phyloP scores from a whole-genome alignment of 2,113 vertebrate genomes.

The Orycteropus afer region DNA sequence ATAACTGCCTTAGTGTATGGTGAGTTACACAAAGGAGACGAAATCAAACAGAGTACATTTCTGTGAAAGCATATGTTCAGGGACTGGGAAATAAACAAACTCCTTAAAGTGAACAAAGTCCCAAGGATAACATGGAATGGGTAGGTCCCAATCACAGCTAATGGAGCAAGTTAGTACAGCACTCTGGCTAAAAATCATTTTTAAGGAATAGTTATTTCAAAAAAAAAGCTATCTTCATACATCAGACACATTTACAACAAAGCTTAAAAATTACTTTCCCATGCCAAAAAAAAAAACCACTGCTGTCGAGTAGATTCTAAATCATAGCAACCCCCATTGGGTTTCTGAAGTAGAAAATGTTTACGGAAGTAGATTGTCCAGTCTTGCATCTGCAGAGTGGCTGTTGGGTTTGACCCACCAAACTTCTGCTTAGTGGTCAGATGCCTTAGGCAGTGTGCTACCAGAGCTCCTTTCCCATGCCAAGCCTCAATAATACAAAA shows the following conservation, averaged over 20 bases:
- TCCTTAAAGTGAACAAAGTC: slow-evolving; percentile 52
- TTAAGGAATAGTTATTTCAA: slow-evolving; percentile 2
- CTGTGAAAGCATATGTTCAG: slow-evolving; percentile 51
- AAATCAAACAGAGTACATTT: slow-evolving; percentile 2
- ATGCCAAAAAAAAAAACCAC: background rate
- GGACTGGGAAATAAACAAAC: slow-evolving; percentile 37
- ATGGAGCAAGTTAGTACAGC: background rate
- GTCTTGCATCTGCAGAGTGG: too few relatives aligned
- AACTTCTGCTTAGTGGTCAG: too few relatives aligned
- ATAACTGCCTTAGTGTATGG: background rate
- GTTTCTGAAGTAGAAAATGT: too few relatives aligned
- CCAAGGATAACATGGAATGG: background rate
- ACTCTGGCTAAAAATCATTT: slow-evolving; percentile 13
- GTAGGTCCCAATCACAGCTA: background rate
- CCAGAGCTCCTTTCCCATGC: too few relatives aligned
- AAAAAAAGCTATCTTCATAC: background rate
- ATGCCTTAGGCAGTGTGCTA: too few relatives aligned
- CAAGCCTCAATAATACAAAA: background rate
- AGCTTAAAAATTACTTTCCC: background rate
- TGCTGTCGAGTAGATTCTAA: too few relatives aligned
- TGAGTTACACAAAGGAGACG: slow-evolving; percentile 28
- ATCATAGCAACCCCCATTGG: too few relatives aligned
- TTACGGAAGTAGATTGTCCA: too few relatives aligned
- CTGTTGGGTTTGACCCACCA: too few relatives aligned
- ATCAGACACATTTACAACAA: background rate